Percentiles rank a stretch among this genome's conserved stretches.
Conservation (phyloP, 1,140 invertebrate genomes). For the Potamilus streckersoni region DNA sequence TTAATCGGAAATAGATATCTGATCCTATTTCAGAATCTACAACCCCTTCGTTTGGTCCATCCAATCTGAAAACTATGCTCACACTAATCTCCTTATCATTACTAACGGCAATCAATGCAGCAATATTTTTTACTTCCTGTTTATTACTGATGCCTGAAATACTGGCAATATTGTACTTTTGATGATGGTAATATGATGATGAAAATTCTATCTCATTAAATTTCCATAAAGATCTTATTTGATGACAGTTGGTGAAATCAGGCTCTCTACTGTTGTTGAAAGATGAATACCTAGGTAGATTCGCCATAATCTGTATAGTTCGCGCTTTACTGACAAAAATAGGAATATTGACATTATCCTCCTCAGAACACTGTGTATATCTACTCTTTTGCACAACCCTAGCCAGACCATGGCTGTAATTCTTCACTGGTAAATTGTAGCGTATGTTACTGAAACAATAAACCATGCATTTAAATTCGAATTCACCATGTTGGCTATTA, state of each 20-base stretch:
- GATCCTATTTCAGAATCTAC: constrained; percentile 14
- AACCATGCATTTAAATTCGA: constrained; percentile 13
- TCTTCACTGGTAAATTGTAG: constrained; percentile 11
- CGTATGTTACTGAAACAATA: constrained; percentile 22
- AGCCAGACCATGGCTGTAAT: constrained; percentile 10
- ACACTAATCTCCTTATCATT: constrained; percentile 13
- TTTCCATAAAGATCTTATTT: background rate
- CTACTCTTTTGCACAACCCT: constrained; percentile 9
- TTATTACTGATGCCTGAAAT: background rate
- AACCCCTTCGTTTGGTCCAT: background rate
- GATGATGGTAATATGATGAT: background rate
- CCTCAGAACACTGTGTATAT: constrained; percentile 11
- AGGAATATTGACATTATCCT: constrained; percentile 33
- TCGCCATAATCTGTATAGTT: constrained; percentile 18
- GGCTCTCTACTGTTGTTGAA: constrained; percentile 26
- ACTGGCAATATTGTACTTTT: background rate
- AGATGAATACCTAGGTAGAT: constrained; percentile 29
- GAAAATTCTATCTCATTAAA: constrained; percentile 10
- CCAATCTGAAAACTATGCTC: constrained; percentile 9
- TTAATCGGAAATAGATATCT: constrained; percentile 10
- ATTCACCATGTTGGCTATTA: background rate
- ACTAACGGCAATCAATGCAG: constrained; percentile 1
- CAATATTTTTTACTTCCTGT: background rate
- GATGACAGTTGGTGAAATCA: constrained; percentile 1
- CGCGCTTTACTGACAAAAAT: constrained; percentile 18